Percentiles rank a stretch among this genome's conserved stretches.
phyloP scores from a whole-genome alignment of 2,797 vertebrate genomes.

The Phrynocephalus forsythii region DNA sequence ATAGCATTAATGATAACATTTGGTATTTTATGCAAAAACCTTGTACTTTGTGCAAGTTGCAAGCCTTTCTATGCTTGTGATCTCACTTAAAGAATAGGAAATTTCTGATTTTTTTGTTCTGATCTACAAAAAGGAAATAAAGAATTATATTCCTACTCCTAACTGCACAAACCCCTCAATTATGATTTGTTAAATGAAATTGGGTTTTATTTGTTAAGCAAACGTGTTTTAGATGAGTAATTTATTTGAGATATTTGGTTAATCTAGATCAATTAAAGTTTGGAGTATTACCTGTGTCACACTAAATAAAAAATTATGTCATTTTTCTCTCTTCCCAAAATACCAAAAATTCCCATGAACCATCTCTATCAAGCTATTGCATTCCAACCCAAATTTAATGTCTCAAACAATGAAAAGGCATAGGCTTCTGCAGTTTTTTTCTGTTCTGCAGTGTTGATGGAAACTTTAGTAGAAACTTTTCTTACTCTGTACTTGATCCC shows the following conservation, averaged over 20 bases:
- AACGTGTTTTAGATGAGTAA: not conserved
- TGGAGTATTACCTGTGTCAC: not conserved
- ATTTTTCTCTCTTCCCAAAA: not conserved
- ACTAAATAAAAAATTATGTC: not conserved
- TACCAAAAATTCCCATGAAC: not conserved
- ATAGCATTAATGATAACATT: no score
- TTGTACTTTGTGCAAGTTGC: no score
- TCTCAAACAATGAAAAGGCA: not conserved
- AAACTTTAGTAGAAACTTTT: constrained; percentile 7
- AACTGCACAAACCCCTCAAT: not conserved
- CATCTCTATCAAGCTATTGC: not conserved
- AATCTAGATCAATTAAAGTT: not conserved
- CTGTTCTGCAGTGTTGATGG: not conserved
- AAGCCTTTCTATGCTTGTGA: no score
- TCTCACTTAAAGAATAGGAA: no score
- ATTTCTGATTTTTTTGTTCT: no score
- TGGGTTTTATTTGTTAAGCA: not conserved
- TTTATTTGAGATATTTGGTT: not conserved
- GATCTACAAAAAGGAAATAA: no score
- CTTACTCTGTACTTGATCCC: constrained; percentile 12
- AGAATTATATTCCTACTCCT: not conserved
- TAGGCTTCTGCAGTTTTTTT: not conserved
- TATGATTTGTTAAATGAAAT: not conserved
- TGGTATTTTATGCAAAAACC: no score
- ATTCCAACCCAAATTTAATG: not conserved